phyloP scores from a whole-genome alignment of 2,797 vertebrate species.

The Nyctalus aviator region DNA sequence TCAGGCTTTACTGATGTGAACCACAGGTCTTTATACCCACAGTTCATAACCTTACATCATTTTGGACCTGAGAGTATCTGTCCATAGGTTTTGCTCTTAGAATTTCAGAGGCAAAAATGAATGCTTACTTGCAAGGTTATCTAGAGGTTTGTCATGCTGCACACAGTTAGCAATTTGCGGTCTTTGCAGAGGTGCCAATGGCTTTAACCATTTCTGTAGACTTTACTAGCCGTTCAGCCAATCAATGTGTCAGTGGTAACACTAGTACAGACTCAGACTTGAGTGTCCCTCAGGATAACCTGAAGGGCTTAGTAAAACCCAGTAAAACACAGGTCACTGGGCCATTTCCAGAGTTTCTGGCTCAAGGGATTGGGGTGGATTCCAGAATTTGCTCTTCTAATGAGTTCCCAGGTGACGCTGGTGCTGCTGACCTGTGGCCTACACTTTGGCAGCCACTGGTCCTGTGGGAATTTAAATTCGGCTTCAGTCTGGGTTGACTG shows the following conservation, averaged over 20 bases:
- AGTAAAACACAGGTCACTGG: background rate
- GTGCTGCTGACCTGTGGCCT: background rate
- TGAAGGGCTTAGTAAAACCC: background rate
- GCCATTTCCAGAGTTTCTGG: background rate
- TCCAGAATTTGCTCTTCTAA: background rate
- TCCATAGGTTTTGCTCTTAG: too few relatives aligned
- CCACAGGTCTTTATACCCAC: background rate
- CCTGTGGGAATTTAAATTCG: background rate
- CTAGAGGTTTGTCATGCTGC: background rate
- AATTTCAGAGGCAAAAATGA: background rate
- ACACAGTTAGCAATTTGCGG: background rate
- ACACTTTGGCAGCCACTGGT: background rate
- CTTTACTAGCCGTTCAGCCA: background rate
- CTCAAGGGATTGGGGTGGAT: background rate
- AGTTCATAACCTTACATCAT: background rate
- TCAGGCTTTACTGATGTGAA: background rate
- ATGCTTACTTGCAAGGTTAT: background rate
- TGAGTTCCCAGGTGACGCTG: background rate
- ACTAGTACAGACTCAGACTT: background rate
- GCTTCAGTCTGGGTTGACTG: background rate
- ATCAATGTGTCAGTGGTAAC: background rate
- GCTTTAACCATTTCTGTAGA: background rate
- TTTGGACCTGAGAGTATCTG: slow-evolving; percentile 7
- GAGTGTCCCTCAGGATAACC: background rate
- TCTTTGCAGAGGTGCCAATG: background rate